Evolutionary conservation across 2,797 vertebrate species (phyloP).

Genomic region (Taeniopygia guttata): DNA sequence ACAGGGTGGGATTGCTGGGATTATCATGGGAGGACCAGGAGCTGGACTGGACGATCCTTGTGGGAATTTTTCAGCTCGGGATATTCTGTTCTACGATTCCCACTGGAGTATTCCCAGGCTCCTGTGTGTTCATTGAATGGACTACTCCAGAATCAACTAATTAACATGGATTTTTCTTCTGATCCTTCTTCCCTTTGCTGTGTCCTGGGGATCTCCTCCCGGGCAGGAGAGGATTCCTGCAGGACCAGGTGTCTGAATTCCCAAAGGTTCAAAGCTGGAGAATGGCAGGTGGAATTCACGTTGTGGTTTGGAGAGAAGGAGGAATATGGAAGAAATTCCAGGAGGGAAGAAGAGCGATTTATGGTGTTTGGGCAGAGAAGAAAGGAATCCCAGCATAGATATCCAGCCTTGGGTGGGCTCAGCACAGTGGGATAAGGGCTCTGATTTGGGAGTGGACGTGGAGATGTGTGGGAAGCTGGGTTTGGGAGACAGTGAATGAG

Average conservation of each 20-base stretch:
- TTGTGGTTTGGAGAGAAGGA: background rate
- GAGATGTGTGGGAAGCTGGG: background rate
- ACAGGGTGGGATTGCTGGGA: background rate
- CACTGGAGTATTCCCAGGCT: background rate
- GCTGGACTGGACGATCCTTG: background rate
- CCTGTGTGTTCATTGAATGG: background rate
- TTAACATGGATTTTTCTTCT: background rate
- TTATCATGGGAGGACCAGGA: background rate
- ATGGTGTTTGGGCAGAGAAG: fast-evolving
- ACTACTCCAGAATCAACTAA: background rate
- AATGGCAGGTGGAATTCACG: fast-evolving
- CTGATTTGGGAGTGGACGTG: fast-evolving
- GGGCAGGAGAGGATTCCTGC: background rate
- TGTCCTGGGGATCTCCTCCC: fast-evolving
- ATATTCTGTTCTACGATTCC: background rate
- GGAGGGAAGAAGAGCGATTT: background rate
- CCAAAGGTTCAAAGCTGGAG: background rate
- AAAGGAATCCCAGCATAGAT: background rate
- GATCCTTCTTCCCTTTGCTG: background rate
- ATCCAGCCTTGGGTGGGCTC: background rate
- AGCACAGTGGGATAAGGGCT: fast-evolving
- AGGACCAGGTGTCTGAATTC: background rate
- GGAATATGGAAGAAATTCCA: background rate
- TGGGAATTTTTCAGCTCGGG: background rate
- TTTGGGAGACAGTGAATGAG: background rate